Evolutionary conservation across 2,113 vertebrate genomes (phyloP), one percentile per base, ranked within the genome.

Genomic region (Myotis yumanensis): DNA sequence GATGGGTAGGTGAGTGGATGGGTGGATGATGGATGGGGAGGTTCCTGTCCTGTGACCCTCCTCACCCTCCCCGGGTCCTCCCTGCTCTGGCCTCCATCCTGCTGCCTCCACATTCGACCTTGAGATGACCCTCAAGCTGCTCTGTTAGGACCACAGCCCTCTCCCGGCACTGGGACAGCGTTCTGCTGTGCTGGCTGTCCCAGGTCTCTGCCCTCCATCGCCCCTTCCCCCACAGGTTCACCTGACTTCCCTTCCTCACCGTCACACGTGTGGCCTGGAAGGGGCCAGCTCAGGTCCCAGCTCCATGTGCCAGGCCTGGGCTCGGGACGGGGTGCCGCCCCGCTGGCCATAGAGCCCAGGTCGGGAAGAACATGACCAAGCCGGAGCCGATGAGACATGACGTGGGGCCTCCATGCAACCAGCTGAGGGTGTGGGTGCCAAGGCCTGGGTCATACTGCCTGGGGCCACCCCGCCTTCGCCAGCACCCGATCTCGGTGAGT

Each of bases 311-410:
- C 85, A 46, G 37, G 86, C 54, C 83, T 22, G n/a, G 40, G 14
- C 37, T 23, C 1, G 1, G 23, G n/a, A 7, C 1, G 0, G 28
- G 30, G 40, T 25, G 30, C 86, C 7, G 54, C 25, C 7, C 7
- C 51, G 35, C 51, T 20, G 7, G 35, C 35, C 68, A 37, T 32
- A 16, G 69, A 0, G 5, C 25, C 51, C 5, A 0, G 37, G 25
- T 35, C 5, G 1, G 37, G 3, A 64, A 30, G 16, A 32, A 10
- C 25, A 20, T 11, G 37, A 40, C 57, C 18, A 15, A 32, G 18
- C 12, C 2, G 1, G 25, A 71, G 25, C 62, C 82, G 1, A 48
- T 7, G 30, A 68, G 30, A 10, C 4, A 3, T 10, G 62, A 11
- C 37, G 3, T 5, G 25, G 16, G 37, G 37, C 17, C 37, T 62